phyloP scores from a whole-genome alignment of 2,113 vertebrate species.

The Rhea americana region DNA sequence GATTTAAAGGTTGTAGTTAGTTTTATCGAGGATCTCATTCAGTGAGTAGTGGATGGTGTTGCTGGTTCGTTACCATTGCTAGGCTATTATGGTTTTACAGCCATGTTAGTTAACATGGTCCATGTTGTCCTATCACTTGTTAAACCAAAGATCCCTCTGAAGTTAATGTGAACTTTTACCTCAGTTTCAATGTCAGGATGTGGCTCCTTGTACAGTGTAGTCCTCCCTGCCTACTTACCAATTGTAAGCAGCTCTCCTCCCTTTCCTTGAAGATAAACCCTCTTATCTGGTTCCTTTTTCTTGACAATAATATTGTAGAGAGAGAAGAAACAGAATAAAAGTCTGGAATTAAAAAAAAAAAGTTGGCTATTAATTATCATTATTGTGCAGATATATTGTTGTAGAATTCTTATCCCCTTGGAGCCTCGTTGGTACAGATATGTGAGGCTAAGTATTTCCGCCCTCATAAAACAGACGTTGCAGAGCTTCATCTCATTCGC shows the following conservation, averaged over 20 bases:
- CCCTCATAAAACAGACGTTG: background rate
- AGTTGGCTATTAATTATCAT: slow-evolving; percentile 53
- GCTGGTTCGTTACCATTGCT: background rate
- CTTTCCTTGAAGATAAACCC: slow-evolving; percentile 70
- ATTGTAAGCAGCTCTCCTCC: slow-evolving; percentile 65
- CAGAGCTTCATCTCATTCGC: slow-evolving; percentile 10
- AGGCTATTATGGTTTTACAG: background rate
- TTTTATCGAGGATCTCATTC: background rate
- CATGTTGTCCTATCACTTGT: background rate
- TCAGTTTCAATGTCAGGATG: slow-evolving; percentile 66
- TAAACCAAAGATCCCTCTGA: slow-evolving; percentile 12
- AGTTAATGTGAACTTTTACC: slow-evolving; percentile 53
- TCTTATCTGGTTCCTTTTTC: slow-evolving; percentile 66
- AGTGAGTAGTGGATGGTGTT: background rate
- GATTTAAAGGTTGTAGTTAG: background rate
- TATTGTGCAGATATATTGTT: slow-evolving; percentile 41
- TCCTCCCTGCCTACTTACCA: slow-evolving; percentile 58
- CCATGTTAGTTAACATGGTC: background rate
- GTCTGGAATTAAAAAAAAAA: slow-evolving; percentile 34
- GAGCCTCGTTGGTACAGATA: slow-evolving; percentile 33
- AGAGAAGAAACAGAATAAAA: slow-evolving; percentile 57
- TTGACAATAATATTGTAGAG: slow-evolving; percentile 47
- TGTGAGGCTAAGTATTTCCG: slow-evolving; percentile 38
- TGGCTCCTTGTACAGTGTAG: slow-evolving; percentile 54
- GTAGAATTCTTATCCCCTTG: slow-evolving; percentile 28